Conservation (phyloP, 2,113 vertebrate species). For the Orientallactaga bullata region DNA sequence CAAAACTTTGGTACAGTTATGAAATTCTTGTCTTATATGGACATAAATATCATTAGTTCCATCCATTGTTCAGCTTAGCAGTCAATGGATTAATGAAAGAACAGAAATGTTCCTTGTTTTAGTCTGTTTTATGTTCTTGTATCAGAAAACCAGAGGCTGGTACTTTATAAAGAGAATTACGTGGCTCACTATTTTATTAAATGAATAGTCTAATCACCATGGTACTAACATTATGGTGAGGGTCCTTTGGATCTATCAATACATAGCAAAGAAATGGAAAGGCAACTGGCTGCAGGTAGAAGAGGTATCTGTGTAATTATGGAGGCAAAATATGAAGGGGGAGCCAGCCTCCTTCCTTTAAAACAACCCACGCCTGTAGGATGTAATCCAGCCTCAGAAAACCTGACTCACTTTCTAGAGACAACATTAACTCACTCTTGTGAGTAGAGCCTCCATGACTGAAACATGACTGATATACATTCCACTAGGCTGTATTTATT, state of each 20-base stretch:
- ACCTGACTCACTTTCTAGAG: not conserved
- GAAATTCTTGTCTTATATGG: too few relatives aligned
- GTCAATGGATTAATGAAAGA: not conserved
- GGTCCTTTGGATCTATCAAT: not conserved
- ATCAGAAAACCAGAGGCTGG: not conserved
- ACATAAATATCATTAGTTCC: too few relatives aligned
- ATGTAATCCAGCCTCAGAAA: too few relatives aligned
- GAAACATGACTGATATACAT: not conserved
- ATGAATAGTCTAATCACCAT: not conserved
- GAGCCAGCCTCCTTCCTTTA: not conserved
- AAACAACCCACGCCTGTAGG: not conserved
- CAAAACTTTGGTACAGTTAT: too few relatives aligned
- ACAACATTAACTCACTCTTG: not conserved
- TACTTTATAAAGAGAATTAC: not conserved
- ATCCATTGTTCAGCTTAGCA: not conserved
- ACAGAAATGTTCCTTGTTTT: not conserved
- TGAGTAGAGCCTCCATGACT: too few relatives aligned
- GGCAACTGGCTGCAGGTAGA: too few relatives aligned
- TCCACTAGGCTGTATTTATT: not conserved
- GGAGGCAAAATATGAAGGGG: not conserved
- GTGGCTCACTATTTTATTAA: not conserved
- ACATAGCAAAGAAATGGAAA: not conserved
- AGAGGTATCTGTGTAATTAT: not conserved
- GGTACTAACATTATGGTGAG: not conserved
- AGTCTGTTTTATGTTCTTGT: not conserved